Conservation (phyloP, 2,888 invertebrate genomes). For the Entomobrya proxima region DNA sequence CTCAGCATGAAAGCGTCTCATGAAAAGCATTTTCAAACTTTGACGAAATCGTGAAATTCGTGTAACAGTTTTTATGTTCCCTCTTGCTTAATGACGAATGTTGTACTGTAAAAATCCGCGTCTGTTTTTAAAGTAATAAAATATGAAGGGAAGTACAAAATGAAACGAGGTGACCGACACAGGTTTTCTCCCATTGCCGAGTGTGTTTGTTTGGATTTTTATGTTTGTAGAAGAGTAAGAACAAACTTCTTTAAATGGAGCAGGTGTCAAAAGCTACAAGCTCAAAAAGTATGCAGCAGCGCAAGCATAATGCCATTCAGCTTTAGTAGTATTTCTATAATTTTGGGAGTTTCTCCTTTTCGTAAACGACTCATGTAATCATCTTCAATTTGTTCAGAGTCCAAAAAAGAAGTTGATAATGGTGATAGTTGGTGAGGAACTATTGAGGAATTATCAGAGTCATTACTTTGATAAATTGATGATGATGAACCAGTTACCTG, state of each 20-base stretch:
- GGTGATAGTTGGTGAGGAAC: conserved; percentile 10
- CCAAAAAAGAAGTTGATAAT: conserved; percentile 45
- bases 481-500: conserved; percentile 56
- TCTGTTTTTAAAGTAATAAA: conserved; percentile 5
- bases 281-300: conserved; percentile 14
- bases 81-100: background rate
- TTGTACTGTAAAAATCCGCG: no score
- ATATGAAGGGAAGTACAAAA: conserved; percentile 24
- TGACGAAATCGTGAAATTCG: conserved; percentile 15
- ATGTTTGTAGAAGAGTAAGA: background rate
- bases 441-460: conserved; percentile 49
- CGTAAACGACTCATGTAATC: conserved; percentile 44
- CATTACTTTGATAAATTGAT: conserved; percentile 58
- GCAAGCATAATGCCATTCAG: background rate
- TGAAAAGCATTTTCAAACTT: conserved; percentile 22
- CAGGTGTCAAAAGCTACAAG: conserved; percentile 56
- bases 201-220: conserved; percentile 12
- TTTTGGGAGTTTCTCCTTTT: conserved; percentile 41
- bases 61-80: conserved; percentile 10
- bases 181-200: no score
- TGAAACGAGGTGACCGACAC: conserved; percentile 18
- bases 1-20: background rate
- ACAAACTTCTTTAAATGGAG: conserved; percentile 54
- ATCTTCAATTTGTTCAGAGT: conserved; percentile 48
- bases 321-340: background rate